Conservation (phyloP, 2,888 invertebrate species). For the Amorpha juglandis region DNA sequence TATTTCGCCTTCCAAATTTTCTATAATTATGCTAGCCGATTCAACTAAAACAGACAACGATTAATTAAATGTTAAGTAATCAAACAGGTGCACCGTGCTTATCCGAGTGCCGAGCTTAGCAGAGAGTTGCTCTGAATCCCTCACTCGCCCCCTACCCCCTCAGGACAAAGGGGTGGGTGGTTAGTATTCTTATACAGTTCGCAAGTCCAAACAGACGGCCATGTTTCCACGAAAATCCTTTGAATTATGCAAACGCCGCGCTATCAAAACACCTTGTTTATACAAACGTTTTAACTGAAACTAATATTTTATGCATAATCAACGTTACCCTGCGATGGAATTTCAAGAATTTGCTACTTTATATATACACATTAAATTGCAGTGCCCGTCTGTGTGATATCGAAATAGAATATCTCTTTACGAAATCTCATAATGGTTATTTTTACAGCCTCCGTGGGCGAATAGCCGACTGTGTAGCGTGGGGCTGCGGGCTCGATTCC, state of each 20-base stretch:
- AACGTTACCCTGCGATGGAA: not conserved
- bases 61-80: too few species aligned
- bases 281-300: not conserved
- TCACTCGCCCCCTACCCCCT: not conserved
- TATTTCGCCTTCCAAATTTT: too few species aligned
- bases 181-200: slow-evolving; percentile 3
- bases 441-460: too few species aligned
- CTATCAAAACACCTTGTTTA: slow-evolving; percentile 1
- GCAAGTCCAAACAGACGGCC: slow-evolving; percentile 1
- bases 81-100: too few species aligned
- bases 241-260: slow-evolving; percentile 19
- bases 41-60: too few species aligned
- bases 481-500: too few species aligned
- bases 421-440: too few species aligned
- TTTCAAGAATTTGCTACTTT: not conserved
- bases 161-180: not conserved
- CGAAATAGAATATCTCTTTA: too few species aligned
- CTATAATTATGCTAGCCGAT: too few species aligned
- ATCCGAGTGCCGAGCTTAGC: too few species aligned
- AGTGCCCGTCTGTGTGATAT: not conserved
- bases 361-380: not conserved
- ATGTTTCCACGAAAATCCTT: slow-evolving; percentile 16
- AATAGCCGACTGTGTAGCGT: too few species aligned
- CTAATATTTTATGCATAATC: slow-evolving; percentile 17
- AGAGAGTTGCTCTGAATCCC: not conserved